A percentile compares a stretch with the other conserved stretches of the same genome.
Conservation (phyloP, 2,888 invertebrate species). For the Parnassius apollo region DNA sequence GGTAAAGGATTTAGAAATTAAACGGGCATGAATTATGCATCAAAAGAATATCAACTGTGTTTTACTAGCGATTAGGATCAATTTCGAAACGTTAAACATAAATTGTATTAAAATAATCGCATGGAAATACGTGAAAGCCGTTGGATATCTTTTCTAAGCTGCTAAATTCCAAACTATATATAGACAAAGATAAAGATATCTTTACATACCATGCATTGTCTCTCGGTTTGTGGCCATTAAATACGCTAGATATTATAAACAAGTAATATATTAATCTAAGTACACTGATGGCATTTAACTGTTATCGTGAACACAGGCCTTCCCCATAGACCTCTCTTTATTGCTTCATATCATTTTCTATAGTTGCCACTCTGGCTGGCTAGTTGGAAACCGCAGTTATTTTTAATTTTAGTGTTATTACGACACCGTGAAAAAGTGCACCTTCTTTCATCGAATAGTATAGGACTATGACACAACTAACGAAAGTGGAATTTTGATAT, state of each 20-base stretch:
- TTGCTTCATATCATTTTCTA: too few species aligned
- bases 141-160: slow-evolving; percentile 30
- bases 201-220: slow-evolving; percentile 34
- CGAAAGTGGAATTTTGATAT: too few species aligned
- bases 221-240: slow-evolving; percentile 29
- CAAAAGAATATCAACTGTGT: slow-evolving; percentile 7
- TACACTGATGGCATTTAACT: too few species aligned
- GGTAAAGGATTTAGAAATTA: not conserved
- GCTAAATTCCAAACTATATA: slow-evolving; percentile 29
- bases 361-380: too few species aligned
- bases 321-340: too few species aligned
- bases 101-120: slow-evolving; percentile 29
- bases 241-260: slow-evolving; percentile 4
- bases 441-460: too few species aligned
- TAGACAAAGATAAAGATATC: slow-evolving; percentile 32
- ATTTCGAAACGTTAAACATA: slow-evolving; percentile 10
- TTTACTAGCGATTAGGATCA: slow-evolving; percentile 5
- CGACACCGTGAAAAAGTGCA: too few species aligned
- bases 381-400: too few species aligned
- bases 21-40: slow-evolving; percentile 4
- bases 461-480: too few species aligned
- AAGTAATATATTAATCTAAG: too few species aligned
- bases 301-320: too few species aligned
- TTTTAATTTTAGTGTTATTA: too few species aligned
- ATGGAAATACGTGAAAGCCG: slow-evolving; percentile 32